These are phyloP conservation scores for Araneus ventricosus DNA, from an alignment of 1,140 invertebrate genomes.

Conservation along the genomic window DNA sequence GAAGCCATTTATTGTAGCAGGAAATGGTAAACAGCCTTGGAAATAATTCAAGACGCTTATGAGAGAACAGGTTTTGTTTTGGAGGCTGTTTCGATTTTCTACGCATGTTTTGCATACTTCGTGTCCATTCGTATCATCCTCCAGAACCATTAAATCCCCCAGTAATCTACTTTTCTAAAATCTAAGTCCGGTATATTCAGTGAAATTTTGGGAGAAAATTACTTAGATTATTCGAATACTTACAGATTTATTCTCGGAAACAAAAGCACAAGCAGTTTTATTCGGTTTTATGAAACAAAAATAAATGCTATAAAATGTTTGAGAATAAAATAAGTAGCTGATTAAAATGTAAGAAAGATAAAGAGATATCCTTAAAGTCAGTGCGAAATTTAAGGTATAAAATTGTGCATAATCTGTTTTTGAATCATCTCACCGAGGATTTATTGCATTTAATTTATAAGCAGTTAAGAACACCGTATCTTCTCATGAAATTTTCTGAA, in stretches of 20 bases:
- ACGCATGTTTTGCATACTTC: constrained; percentile 35
- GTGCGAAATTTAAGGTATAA: no score
- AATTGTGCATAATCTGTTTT: no score
- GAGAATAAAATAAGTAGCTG: no score
- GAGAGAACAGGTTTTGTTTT: constrained; percentile 59
- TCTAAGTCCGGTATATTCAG: background rate
- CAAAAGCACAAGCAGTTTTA: no score
- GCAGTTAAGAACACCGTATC: no score
- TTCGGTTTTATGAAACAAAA: no score
- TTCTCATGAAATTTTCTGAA: no score
- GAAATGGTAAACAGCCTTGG: constrained; percentile 57
- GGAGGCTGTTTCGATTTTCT: constrained; percentile 28
- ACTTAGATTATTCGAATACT: background rate
- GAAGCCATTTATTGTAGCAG: constrained; percentile 48
- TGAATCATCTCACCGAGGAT: no score
- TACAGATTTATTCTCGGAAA: background rate
- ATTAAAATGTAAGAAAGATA: no score
- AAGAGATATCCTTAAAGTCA: no score
- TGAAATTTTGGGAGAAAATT: background rate
- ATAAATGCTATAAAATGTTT: no score
- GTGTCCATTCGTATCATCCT: constrained; percentile 35
- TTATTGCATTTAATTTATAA: no score
- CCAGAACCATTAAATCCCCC: background rate
- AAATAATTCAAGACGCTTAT: constrained; percentile 52
- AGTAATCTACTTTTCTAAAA: background rate